Evolutionary conservation across 1,140 invertebrate genomes (phyloP).

Genomic region (Platyscapa corneri): DNA sequence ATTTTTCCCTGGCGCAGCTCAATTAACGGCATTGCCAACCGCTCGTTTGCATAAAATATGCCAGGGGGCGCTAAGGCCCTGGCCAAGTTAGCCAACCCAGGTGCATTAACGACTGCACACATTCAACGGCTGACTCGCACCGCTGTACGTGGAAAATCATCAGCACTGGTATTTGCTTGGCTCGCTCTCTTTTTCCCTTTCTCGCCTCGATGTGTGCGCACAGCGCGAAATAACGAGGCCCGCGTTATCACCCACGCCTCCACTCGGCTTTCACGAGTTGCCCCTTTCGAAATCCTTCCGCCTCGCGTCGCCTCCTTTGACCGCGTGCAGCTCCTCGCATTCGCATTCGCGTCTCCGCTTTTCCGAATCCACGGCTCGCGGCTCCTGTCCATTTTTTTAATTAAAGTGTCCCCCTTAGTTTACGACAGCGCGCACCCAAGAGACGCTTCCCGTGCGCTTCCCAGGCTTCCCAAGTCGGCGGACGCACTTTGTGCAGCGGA

Average conservation of each 20-base stretch:
- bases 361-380: neutral
- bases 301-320: neutral
- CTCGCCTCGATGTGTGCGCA: neutral
- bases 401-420: slow-evolving; percentile 3
- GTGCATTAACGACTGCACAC: slow-evolving; percentile 54
- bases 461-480: too few species aligned
- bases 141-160: slow-evolving; percentile 55
- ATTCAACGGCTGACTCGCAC: slow-evolving; percentile 42
- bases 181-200: neutral
- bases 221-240: slow-evolving; percentile 9
- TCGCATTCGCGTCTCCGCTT: neutral
- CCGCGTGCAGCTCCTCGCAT: neutral
- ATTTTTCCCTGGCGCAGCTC: slow-evolving; percentile 56
- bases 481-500: too few species aligned
- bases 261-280: slow-evolving; percentile 2
- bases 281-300: neutral
- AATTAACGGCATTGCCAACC: slow-evolving; percentile 60
- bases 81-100: neutral
- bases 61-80: slow-evolving; percentile 50
- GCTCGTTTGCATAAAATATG: slow-evolving; percentile 63
- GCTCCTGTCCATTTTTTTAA: neutral
- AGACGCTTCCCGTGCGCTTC: neutral
- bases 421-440: neutral
- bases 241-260: neutral
- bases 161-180: slow-evolving; percentile 46